Evolutionary conservation across 2,888 invertebrate species (phyloP), one percentile per base, ranked within the genome.

Genomic region (Eubasilissa splendida): DNA sequence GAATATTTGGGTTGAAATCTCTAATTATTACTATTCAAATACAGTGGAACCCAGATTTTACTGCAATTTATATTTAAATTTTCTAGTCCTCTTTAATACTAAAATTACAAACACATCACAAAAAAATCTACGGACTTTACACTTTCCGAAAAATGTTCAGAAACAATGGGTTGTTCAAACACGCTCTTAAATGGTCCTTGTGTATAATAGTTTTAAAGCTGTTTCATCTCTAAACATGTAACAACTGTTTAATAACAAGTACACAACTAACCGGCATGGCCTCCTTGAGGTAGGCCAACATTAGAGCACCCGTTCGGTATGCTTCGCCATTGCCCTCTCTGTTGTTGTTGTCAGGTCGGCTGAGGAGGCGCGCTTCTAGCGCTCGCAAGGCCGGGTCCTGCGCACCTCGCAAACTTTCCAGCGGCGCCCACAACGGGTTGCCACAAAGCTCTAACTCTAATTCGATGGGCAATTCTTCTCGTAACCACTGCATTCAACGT

Each of bases 331-430:
- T 77, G 85, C 86, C 87, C 91, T 91, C 80, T 93, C 92, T 81
- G 94, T 87, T 33, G 91, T 88, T 66, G 92, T 92, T 58, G 87
- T 85, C 86, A 94, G 90, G 95, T 94, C 96, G 96, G 84, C 93
- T 90, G 53, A 94, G 92, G 80, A 96, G 87, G 83, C 95, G 89
- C 86, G 94, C 91, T 89, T 97, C 94, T 86, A 96, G 89, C 88
- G 95, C 95, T 87, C 95, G 91, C 84, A 98, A 92, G 84, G 97
- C 93, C 53, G 92, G 92, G 75, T 94, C 94, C 86, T 97, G 97
- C 85, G 95, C 95, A 86, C 96, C 94, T 77, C 96, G 95, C 83
- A 98, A 91, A 96, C 95, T 82, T 90, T 90, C 85, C 87, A 92
- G 84, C 86, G 91, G 83, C 86, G 91, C 85, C 88, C 92, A 86